These are phyloP conservation scores for Cebus imitator DNA, from an alignment of 2,113 vertebrate genomes.

Conservation along the genomic window DNA sequence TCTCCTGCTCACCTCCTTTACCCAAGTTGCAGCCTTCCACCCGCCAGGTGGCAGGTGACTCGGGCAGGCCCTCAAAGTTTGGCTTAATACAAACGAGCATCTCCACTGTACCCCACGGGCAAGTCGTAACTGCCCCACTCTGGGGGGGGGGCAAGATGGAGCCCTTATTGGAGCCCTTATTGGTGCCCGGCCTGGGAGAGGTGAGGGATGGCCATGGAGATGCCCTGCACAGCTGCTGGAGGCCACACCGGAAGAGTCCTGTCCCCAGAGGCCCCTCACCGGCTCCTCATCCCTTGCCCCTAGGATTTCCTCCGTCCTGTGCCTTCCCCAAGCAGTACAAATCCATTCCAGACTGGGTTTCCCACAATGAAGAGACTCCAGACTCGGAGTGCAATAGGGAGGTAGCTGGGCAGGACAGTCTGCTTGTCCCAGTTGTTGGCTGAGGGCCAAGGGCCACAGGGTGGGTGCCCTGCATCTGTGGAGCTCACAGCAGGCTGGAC, in stretches of 20 bases:
- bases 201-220: neutral
- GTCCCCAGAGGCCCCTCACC: conserved; percentile 20
- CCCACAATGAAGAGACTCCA: neutral
- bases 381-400: neutral
- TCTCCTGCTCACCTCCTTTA: neutral
- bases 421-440: neutral
- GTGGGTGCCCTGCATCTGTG: neutral
- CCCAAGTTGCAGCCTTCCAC: neutral
- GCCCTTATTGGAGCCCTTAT: neutral
- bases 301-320: neutral
- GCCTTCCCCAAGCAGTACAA: neutral
- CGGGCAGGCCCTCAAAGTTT: neutral
- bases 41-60: neutral
- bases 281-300: neutral
- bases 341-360: neutral
- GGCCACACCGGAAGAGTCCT: neutral
- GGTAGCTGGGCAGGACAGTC: neutral
- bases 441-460: neutral
- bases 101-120: neutral
- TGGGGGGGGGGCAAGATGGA: neutral
- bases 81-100: neutral
- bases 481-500: neutral
- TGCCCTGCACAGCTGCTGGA: neutral
- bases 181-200: no score
- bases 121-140: neutral